Base-by-base conservation (phyloP, 2,113 vertebrate species). In the Prochilodus magdalenae region DNA sequence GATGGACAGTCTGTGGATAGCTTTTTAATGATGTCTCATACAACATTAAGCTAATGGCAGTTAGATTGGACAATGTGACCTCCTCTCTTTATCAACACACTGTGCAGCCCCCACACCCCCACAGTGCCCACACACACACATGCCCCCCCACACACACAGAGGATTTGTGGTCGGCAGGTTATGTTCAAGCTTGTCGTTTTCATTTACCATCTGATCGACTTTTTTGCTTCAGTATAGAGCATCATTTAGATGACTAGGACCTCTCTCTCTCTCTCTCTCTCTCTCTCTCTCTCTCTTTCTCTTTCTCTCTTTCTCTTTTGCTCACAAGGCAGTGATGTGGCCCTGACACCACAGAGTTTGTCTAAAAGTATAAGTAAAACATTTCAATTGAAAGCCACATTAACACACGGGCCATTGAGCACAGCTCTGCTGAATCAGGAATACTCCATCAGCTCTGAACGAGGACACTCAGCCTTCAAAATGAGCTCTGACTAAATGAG, bases 11-110 rank as follows among this genome's bases (percentile, higher is more conserved):
- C 33, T 73, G 30, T n/a, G 40, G 76, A 78, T 78, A 67, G 69
- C 69, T 83, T 83, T 83, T 83, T 83, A 83, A 83, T 83, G 81
- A 73, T 40, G 57, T 55, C 66, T 83, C 81, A 78, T 83, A 71
- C 76, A 65, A 78, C 81, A 83, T 83, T 83, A 78, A 83, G 69
- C 81, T 83, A 77, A 78, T 73, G 69, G 78, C 10, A 20, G 36
- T 80, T 57, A 80, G 78, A 72, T 80, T 80, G 69, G 55, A 80
- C 69, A 80, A 63, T 80, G 78, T 73, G 67, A 40, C 67, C 78
- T 80, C 55, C 78, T 80, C 36, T 40, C n/a, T n/a, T 30, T 72
- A 60, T 80, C 78, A 71, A 70, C 66, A 79, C 33, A 27, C 53
- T 22, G 22, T 53, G 40, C 15, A 30, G 24, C 44, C 67, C 49